Conservation (phyloP, 2,888 invertebrate species). For the Crematogaster levior region DNA sequence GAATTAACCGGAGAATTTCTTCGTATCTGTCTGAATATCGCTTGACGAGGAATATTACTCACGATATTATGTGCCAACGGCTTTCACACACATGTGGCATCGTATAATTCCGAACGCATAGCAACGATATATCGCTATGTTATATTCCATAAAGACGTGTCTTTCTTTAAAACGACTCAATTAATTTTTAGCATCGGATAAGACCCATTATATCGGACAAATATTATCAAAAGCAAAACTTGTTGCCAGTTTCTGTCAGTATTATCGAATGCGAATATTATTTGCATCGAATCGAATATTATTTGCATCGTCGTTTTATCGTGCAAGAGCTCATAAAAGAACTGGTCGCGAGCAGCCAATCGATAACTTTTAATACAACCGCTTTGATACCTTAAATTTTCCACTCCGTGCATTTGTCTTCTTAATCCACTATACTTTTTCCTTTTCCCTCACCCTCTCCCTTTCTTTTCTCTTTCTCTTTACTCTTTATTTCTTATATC, state of each 20-base stretch:
- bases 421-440: conserved; percentile 33
- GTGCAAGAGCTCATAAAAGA: conserved; percentile 42
- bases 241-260: background rate
- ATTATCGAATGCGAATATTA: conserved; percentile 13
- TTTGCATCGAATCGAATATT: too few species aligned
- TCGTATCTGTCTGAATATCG: conserved; percentile 24
- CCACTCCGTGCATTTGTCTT: conserved; percentile 10
- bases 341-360: background rate
- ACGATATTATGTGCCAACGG: background rate
- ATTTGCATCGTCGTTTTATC: background rate
- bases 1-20: conserved; percentile 44
- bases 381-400: conserved; percentile 32
- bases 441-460: too few species aligned
- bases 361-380: conserved; percentile 47
- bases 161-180: background rate
- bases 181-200: background rate
- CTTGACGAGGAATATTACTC: background rate
- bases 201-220: background rate
- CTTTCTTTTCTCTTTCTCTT: conserved; percentile 15
- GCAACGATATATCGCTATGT: background rate
- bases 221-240: background rate
- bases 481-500: conserved; percentile 54
- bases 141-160: background rate
- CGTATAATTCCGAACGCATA: background rate
- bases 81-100: background rate